Conservation (phyloP, 2,113 vertebrate species). For the Anarhynchus alexandrinus region DNA sequence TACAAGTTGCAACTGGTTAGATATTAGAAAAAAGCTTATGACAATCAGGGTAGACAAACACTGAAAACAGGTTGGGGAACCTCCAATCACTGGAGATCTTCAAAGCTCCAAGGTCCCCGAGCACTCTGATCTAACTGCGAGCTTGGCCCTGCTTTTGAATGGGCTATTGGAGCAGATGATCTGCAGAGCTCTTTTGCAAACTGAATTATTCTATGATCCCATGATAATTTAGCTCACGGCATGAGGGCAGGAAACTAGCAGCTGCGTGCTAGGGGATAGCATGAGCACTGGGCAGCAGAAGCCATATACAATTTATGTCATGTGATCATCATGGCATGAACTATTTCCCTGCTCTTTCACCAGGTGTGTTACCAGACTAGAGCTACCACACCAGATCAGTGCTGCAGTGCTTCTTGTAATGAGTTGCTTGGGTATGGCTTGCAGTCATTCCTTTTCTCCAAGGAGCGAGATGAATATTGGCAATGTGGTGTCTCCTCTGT, state of each 20-base stretch:
- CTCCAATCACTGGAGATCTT: background rate
- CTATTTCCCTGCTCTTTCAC: background rate
- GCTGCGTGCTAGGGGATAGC: background rate
- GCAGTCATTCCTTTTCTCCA: background rate
- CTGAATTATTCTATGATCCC: background rate
- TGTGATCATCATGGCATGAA: background rate
- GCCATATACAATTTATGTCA: background rate
- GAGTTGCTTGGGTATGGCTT: background rate
- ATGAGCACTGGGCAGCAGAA: background rate
- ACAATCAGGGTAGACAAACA: background rate
- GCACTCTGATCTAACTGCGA: background rate
- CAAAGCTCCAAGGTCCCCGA: background rate
- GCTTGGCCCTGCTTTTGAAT: background rate
- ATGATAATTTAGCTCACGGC: background rate
- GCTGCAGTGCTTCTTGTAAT: background rate
- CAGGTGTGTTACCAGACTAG: background rate
- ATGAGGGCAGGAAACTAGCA: background rate
- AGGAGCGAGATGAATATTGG: background rate
- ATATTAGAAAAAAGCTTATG: background rate
- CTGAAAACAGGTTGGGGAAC: background rate
- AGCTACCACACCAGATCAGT: background rate
- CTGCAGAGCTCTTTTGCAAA: background rate
- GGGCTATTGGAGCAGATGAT: background rate
- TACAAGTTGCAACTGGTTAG: background rate
- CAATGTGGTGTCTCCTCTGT: background rate